phyloP scores from a whole-genome alignment of 1,140 invertebrate species.

The Magallana gigas region DNA sequence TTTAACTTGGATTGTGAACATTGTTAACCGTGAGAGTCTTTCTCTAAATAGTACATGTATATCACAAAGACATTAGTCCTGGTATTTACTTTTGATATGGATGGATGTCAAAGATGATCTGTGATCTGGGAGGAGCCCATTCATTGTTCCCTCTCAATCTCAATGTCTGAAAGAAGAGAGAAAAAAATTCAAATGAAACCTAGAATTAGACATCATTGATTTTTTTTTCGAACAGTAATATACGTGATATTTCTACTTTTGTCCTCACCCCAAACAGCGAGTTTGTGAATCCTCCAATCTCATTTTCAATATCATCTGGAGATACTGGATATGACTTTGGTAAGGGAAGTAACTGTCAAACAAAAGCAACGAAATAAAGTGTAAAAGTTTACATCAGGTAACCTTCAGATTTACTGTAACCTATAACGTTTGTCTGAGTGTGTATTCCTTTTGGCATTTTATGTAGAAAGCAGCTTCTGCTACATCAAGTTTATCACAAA shows the following conservation, averaged over 20 bases:
- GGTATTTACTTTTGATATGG: slow-evolving; percentile 84
- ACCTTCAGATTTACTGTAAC: too few relatives aligned
- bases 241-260: neutral
- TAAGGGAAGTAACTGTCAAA: slow-evolving; percentile 85
- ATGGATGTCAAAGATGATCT: slow-evolving; percentile 91
- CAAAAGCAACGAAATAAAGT: neutral
- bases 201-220: too few relatives aligned
- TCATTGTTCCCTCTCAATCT: slow-evolving; percentile 86
- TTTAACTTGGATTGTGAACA: too few relatives aligned
- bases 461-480: too few relatives aligned
- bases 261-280: neutral
- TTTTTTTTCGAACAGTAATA: too few relatives aligned
- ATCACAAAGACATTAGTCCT: too few relatives aligned
- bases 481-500: too few relatives aligned
- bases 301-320: slow-evolving; percentile 81
- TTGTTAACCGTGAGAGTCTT: too few relatives aligned
- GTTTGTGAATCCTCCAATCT: slow-evolving; percentile 21
- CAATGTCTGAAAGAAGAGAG: slow-evolving; percentile 74
- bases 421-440: too few relatives aligned
- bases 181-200: neutral
- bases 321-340: slow-evolving; percentile 86
- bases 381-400: too few relatives aligned
- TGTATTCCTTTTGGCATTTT: too few relatives aligned
- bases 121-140: slow-evolving; percentile 91
- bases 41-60: too few relatives aligned